Conservation (phyloP, 53 echinoderm and acorn worm genomes). For the Henricia sp. region DNA sequence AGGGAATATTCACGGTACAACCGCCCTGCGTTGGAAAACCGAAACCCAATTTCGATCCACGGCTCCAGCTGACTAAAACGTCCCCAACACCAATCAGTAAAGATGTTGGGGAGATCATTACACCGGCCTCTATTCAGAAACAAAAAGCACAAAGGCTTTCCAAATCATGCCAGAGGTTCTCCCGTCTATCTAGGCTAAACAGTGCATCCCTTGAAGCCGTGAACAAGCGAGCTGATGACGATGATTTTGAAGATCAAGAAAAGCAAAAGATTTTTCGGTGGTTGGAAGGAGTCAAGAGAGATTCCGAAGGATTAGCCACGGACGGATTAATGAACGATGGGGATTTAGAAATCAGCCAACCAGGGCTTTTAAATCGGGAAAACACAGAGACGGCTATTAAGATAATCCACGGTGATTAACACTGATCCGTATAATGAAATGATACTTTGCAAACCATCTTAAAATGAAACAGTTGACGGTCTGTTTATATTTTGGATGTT, state of each 20-base stretch:
- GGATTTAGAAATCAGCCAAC: conserved; percentile 25
- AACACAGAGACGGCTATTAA: conserved; percentile 27
- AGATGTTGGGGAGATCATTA: conserved; percentile 30
- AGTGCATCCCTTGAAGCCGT: conserved; percentile 38
- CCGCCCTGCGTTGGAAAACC: not conserved
- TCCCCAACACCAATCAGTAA: not conserved
- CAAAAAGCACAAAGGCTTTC: not conserved
- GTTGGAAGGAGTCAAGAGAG: conserved; percentile 37
- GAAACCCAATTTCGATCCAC: conserved; percentile 3
- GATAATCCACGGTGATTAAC: conserved; percentile 21
- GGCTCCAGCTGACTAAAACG: not conserved
- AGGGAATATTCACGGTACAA: not conserved
- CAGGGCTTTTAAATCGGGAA: conserved; percentile 7
- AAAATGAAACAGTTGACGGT: too few relatives aligned
- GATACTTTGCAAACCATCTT: too few relatives aligned
- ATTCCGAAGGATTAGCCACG: too few relatives aligned
- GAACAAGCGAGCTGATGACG: not conserved
- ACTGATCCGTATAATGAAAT: too few relatives aligned
- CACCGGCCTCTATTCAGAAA: not conserved
- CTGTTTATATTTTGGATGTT: too few relatives aligned
- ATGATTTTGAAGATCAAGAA: not conserved
- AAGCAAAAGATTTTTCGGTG: conserved; percentile 10
- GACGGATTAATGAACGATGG: not conserved
- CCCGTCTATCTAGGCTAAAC: conserved; percentile 2
- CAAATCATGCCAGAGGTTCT: conserved; percentile 1